A percentile compares a stretch with the other conserved stretches of the same genome.
Evolutionary conservation across 2,113 vertebrate genomes (phyloP).

Genomic region (Aythya baeri): DNA sequence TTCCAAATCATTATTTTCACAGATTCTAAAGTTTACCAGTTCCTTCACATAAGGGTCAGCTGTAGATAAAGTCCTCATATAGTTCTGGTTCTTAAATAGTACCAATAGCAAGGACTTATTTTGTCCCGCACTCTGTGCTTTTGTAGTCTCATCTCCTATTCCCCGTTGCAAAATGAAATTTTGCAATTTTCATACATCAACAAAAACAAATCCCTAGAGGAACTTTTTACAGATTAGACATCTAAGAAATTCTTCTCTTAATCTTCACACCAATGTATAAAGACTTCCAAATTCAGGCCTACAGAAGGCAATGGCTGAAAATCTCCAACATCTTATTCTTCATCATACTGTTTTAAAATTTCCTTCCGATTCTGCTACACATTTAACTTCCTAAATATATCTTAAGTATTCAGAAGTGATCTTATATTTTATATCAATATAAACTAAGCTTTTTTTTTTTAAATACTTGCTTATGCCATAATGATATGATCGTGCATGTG

Average conservation of each 20-base stretch:
- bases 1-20: constrained; percentile 21
- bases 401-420: not conserved
- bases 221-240: constrained; percentile 46
- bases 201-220: constrained; percentile 55
- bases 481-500: not conserved
- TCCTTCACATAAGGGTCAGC: constrained; percentile 7
- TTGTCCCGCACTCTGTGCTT: not conserved
- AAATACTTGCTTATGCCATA: not conserved
- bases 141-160: constrained; percentile 64
- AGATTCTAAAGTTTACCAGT: constrained; percentile 10
- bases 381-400: not conserved
- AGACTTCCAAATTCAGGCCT: not conserved
- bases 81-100: constrained; percentile 54
- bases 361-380: not conserved
- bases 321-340: not conserved
- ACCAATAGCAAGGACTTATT: not conserved
- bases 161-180: constrained; percentile 48
- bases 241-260: not conserved
- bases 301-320: not conserved
- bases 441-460: not conserved
- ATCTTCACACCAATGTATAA: not conserved
- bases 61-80: constrained; percentile 43
- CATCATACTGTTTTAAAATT: not conserved
- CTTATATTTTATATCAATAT: not conserved
- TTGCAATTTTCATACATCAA: constrained; percentile 63